Evolutionary conservation across 2,797 vertebrate species (phyloP).

Genomic region (Acanthurus lineatus): DNA sequence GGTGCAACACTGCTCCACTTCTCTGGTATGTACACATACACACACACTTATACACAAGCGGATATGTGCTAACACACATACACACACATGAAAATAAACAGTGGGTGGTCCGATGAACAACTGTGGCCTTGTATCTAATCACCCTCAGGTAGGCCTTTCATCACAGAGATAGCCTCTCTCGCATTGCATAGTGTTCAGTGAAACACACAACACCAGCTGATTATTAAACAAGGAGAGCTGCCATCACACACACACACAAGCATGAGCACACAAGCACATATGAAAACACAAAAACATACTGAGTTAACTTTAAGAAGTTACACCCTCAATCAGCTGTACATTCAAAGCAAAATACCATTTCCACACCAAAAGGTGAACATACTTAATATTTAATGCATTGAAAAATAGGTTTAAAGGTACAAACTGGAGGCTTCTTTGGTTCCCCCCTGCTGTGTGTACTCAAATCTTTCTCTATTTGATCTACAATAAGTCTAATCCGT

Average conservation of each 20-base stretch:
- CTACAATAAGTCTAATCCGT: constrained; percentile 53
- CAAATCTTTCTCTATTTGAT: constrained; percentile 56
- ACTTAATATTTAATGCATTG: not conserved
- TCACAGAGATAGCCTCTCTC: constrained; percentile 69
- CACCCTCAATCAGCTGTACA: constrained; percentile 28
- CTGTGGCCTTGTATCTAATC: constrained; percentile 72
- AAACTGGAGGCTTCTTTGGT: constrained; percentile 20
- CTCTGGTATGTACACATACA: constrained; percentile 39
- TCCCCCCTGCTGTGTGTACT: constrained; percentile 48
- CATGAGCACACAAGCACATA: constrained; percentile 15
- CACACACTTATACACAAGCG: constrained; percentile 23
- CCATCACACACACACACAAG: constrained; percentile 36
- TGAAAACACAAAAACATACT: constrained; percentile 5
- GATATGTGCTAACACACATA: constrained; percentile 40
- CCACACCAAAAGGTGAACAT: constrained; percentile 25
- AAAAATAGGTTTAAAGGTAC: constrained; percentile 16
- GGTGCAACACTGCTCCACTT: constrained; percentile 55
- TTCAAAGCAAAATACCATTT: constrained; percentile 13
- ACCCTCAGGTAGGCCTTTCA: constrained; percentile 77
- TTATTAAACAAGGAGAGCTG: constrained; percentile 51
- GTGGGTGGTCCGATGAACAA: constrained; percentile 74
- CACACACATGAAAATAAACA: constrained; percentile 41
- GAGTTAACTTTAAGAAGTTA: constrained; percentile 11
- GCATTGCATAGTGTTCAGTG: constrained; percentile 48
- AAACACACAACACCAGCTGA: constrained; percentile 57